phyloP scores from a whole-genome alignment of 2,888 invertebrate genomes.

The Gnatocerus cornutus region DNA sequence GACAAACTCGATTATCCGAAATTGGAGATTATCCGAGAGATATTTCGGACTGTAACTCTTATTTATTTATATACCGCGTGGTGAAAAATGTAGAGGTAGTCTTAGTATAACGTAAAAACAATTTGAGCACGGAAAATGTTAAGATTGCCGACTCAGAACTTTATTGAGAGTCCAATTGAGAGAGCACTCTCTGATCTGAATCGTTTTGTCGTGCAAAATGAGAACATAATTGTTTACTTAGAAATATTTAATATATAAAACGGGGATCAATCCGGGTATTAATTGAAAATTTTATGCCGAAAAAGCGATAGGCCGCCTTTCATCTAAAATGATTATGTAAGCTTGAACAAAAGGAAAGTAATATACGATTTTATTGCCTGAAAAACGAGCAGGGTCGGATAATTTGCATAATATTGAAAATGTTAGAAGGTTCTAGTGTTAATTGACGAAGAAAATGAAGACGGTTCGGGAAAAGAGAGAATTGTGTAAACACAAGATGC shows the following conservation, averaged over 20 bases:
- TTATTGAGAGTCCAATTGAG: constrained; percentile 2
- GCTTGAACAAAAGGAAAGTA: constrained; percentile 29
- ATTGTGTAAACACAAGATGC: constrained; percentile 34
- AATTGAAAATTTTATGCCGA: constrained; percentile 40
- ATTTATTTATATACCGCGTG: too few species aligned
- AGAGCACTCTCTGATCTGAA: constrained; percentile 3
- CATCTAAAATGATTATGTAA: constrained; percentile 38
- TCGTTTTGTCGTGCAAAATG: constrained; percentile 19
- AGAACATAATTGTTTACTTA: constrained; percentile 24
- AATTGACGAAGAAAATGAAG: constrained; percentile 27
- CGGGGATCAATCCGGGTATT: constrained; percentile 31
- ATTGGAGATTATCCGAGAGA: not conserved
- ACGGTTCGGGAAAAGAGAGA: constrained; percentile 2
- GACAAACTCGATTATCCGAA: constrained; percentile 4
- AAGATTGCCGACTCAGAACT: too few species aligned
- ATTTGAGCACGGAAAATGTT: too few species aligned
- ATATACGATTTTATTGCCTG: constrained; percentile 29
- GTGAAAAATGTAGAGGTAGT: too few species aligned
- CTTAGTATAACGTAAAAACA: too few species aligned
- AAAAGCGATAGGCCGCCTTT: constrained; percentile 34
- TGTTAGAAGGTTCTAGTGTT: constrained; percentile 19
- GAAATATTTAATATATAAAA: constrained; percentile 41
- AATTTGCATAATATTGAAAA: constrained; percentile 33
- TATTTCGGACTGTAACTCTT: not conserved
- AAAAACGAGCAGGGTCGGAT: constrained; percentile 21